A percentile compares a stretch with the other conserved stretches of the same genome.
These are phyloP conservation scores for Agrypnus murinus DNA, from an alignment of 2,888 invertebrate species.

Conservation along the genomic window DNA sequence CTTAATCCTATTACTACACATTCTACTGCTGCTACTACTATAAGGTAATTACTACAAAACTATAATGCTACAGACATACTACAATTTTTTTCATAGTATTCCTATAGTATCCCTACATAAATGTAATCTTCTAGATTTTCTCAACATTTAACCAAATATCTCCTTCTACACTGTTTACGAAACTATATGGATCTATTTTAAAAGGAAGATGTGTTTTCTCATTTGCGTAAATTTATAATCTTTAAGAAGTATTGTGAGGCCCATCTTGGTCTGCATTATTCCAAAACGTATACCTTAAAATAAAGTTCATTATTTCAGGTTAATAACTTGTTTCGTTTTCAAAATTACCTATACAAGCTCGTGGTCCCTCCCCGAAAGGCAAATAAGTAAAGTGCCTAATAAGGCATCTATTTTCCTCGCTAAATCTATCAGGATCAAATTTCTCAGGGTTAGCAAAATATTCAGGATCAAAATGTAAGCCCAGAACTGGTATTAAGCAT, in stretches of 20 bases:
- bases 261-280: constrained; percentile 63
- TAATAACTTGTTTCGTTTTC: too few relatives aligned
- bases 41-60: too few relatives aligned
- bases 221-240: constrained; percentile 53
- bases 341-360: constrained; percentile 67
- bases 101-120: too few relatives aligned
- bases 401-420: background rate
- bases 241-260: constrained; percentile 56
- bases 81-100: too few relatives aligned
- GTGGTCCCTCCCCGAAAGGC: constrained; percentile 29
- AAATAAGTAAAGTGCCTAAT: background rate
- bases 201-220: constrained; percentile 50
- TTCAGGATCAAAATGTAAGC: constrained; percentile 8
- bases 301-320: too few relatives aligned
- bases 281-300: constrained; percentile 63
- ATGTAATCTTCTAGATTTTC: constrained; percentile 39
- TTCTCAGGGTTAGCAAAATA: constrained; percentile 9
- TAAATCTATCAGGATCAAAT: constrained; percentile 8
- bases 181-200: constrained; percentile 24
- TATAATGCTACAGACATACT: too few relatives aligned
- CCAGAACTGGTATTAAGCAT: background rate
- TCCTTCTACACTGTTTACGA: constrained; percentile 19
- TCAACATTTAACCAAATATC: constrained; percentile 37
- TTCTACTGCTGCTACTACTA: too few relatives aligned
- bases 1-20: too few relatives aligned